Conservation (phyloP, 2,113 vertebrate species). For the Dicentrarchus labrax region DNA sequence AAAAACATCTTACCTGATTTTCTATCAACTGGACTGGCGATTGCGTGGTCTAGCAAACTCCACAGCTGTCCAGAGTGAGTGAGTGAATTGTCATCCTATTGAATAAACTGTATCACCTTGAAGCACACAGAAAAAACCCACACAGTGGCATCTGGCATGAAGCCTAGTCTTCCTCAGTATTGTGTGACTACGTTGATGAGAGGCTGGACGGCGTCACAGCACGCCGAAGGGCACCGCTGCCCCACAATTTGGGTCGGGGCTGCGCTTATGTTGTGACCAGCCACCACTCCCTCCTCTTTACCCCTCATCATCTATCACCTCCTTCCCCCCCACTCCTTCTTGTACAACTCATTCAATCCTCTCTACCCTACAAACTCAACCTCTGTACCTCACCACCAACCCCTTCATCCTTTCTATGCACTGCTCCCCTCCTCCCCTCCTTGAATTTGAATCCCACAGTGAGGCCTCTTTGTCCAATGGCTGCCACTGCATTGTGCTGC, state of each 20-base stretch:
- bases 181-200: conserved; percentile 60
- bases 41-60: not conserved
- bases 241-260: conserved; percentile 33
- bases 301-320: conserved; percentile 44
- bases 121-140: conserved; percentile 18
- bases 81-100: conserved; percentile 20
- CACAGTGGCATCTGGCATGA: conserved; percentile 58
- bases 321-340: not conserved
- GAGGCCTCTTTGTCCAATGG: conserved; percentile 75
- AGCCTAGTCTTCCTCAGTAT: conserved; percentile 50
- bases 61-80: conserved; percentile 43
- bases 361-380: conserved; percentile 44
- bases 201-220: conserved; percentile 53
- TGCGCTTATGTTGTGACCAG: conserved; percentile 40
- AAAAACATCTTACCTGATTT: not conserved
- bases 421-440: conserved; percentile 15
- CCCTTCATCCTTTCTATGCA: conserved; percentile 26
- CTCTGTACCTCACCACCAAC: conserved; percentile 41
- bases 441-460: conserved; percentile 79
- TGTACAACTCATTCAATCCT: conserved; percentile 41
- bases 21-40: not conserved
- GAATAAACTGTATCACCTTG: conserved; percentile 68
- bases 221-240: conserved; percentile 55
- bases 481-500: conserved; percentile 65
- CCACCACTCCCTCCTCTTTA: conserved; percentile 29